These are phyloP conservation scores for Dallia pectoralis DNA, from an alignment of 2,797 vertebrate species.

Conservation along the genomic window DNA sequence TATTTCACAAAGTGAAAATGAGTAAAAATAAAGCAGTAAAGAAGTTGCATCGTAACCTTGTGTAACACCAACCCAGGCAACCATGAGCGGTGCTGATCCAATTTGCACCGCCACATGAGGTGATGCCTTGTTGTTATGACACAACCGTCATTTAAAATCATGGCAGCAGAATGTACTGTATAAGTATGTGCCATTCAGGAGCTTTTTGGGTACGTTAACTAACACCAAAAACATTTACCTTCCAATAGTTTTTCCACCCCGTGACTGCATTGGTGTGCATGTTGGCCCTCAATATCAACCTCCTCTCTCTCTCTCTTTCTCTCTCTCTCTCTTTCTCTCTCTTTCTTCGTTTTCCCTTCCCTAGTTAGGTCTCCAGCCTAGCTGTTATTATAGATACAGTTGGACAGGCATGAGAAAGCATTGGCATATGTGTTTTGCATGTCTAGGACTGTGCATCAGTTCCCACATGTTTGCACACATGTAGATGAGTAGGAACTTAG, in stretches of 20 bases:
- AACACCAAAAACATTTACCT: too few relatives aligned
- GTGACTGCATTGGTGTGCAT: conserved; percentile 23
- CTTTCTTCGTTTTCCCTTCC: conserved; percentile 12
- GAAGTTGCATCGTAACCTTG: too few relatives aligned
- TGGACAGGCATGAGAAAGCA: conserved; percentile 14
- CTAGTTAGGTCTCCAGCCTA: conserved; percentile 32
- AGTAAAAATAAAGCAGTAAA: too few relatives aligned
- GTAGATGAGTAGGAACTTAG: not conserved
- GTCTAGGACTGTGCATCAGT: not conserved
- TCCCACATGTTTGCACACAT: not conserved
- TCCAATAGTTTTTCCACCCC: not conserved
- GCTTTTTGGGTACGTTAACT: too few relatives aligned
- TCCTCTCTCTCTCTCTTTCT: conserved; percentile 4
- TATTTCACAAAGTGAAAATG: too few relatives aligned
- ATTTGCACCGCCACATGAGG: too few relatives aligned
- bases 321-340: conserved; percentile 3
- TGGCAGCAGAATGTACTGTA: too few relatives aligned
- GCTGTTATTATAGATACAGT: conserved; percentile 43
- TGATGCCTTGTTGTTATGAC: too few relatives aligned
- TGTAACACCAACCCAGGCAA: too few relatives aligned
- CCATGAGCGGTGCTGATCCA: too few relatives aligned
- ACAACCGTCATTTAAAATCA: too few relatives aligned
- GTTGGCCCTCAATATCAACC: conserved; percentile 11
- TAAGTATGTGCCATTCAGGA: too few relatives aligned
- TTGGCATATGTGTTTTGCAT: not conserved